Evolutionary conservation across 2,113 vertebrate genomes (phyloP).

Genomic region (Cnemophilus loriae): DNA sequence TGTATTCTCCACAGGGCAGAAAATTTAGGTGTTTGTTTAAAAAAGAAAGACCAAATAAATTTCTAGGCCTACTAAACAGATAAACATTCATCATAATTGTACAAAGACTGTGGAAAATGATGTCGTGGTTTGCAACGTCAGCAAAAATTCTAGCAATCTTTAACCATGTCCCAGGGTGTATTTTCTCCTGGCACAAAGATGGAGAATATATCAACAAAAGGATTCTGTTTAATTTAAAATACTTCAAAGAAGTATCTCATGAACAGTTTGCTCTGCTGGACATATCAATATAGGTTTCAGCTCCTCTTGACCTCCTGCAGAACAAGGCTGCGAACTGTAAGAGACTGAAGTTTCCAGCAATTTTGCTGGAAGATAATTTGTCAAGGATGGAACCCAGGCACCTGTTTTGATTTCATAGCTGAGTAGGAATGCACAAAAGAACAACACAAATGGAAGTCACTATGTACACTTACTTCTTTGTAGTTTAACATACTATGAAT

Average conservation of each 20-base stretch:
- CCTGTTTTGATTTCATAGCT: not conserved
- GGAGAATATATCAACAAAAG: not conserved
- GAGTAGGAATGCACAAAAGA: not conserved
- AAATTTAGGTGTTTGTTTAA: not conserved
- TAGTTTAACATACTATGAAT: not conserved
- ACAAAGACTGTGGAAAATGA: not conserved
- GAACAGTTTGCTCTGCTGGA: not conserved
- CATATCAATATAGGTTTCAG: not conserved
- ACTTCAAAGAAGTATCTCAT: not conserved
- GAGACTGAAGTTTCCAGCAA: not conserved
- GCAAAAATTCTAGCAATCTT: not conserved
- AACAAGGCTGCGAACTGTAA: not conserved
- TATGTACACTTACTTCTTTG: not conserved
- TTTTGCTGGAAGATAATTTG: not conserved
- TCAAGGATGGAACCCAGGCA: not conserved
- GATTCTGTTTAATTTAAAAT: not conserved
- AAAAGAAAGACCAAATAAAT: not conserved
- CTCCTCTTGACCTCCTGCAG: not conserved
- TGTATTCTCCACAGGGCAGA: not conserved
- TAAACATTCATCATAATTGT: not conserved
- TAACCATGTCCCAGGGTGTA: not conserved
- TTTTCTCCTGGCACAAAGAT: not conserved
- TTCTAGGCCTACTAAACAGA: not conserved
- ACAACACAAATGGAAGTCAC: not conserved
- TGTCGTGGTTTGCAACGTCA: not conserved